These are phyloP conservation scores for Lithophane ornitopus DNA, from an alignment of 2,888 invertebrate species.

Conservation along the genomic window DNA sequence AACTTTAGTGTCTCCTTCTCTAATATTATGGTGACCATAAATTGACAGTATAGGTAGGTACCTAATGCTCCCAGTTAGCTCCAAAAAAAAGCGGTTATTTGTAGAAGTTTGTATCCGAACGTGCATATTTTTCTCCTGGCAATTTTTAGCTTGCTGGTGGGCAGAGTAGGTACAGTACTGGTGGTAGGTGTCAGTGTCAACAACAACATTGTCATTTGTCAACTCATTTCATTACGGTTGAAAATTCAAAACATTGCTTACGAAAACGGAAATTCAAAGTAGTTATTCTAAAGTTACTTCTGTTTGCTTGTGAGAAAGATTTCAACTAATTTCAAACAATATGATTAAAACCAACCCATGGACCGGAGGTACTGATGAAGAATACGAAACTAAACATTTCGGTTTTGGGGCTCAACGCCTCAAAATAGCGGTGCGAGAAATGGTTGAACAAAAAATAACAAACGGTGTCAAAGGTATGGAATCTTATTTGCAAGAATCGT, in stretches of 20 bases:
- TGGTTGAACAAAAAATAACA: conserved; percentile 86
- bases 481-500: conserved; percentile 78
- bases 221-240: conserved; percentile 13
- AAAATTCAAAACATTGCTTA: not conserved
- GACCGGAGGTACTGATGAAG: conserved; percentile 86
- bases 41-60: not conserved
- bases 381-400: conserved; percentile 88
- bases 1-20: not conserved
- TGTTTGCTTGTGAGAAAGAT: not conserved
- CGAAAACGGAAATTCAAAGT: not conserved
- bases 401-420: conserved; percentile 87
- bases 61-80: rapidly evolving
- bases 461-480: conserved; percentile 85
- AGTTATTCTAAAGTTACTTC: not conserved
- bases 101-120: not conserved
- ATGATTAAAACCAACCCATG: conserved; percentile 83
- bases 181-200: not conserved
- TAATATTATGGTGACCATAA: too few relatives aligned
- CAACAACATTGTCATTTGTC: conserved; percentile 18
- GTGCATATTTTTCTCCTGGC: not conserved
- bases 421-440: conserved; percentile 85
- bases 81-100: not conserved
- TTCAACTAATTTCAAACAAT: conserved; percentile 22
- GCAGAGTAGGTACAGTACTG: too few relatives aligned
- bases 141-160: not conserved